Conservation (phyloP, 1,140 invertebrate species). For the Philaenus spumarius region DNA sequence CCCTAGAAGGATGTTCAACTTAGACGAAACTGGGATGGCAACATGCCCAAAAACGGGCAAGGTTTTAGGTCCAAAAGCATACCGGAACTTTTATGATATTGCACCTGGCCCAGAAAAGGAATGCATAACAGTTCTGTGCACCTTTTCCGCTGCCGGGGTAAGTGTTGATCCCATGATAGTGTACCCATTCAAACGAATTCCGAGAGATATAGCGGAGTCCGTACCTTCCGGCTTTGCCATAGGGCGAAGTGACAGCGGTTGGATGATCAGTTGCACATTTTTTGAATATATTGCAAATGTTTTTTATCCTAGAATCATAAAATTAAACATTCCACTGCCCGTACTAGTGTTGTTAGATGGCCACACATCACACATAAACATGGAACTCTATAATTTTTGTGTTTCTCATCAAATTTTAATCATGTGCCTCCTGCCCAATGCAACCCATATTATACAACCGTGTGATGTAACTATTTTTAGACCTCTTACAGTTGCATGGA, state of each 20-base stretch:
- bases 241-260: background rate
- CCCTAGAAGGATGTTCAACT: background rate
- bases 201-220: background rate
- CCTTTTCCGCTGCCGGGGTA: background rate
- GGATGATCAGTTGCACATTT: background rate
- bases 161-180: background rate
- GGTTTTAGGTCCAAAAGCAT: conserved; percentile 1
- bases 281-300: background rate
- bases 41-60: too few species aligned
- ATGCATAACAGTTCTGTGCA: background rate
- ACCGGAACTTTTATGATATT: background rate
- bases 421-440: conserved; percentile 1
- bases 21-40: background rate
- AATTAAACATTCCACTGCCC: background rate
- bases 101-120: conserved; percentile 1
- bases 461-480: background rate
- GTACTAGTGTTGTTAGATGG: background rate
- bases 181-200: background rate
- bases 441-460: too few species aligned
- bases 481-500: background rate
- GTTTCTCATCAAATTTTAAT: conserved; percentile 1
- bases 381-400: conserved; percentile 2
- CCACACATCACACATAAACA: conserved; percentile 1
- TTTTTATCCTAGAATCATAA: too few species aligned
- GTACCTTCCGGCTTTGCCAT: too few species aligned